Evolutionary conservation across 2,797 vertebrate species (phyloP).

Genomic region (Oceanodroma leucorhoa): DNA sequence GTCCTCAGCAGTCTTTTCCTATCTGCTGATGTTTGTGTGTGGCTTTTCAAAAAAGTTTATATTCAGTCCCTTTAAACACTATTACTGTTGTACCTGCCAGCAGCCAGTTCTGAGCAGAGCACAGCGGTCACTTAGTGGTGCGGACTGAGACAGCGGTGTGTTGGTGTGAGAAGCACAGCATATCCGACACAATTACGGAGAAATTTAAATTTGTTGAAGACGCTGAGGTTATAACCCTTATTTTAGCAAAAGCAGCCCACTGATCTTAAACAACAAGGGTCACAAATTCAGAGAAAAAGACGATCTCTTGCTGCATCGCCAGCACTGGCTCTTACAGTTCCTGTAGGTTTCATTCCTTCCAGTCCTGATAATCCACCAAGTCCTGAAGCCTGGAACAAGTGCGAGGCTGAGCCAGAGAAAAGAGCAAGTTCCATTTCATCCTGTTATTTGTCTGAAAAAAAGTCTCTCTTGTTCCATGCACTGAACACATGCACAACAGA

Average conservation of each 20-base stretch:
- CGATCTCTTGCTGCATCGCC: not conserved
- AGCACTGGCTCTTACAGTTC: not conserved
- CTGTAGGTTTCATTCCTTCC: not conserved
- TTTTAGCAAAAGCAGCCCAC: not conserved
- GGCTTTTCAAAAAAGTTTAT: not conserved
- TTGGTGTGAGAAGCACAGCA: not conserved
- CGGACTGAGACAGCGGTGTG: rapidly evolving
- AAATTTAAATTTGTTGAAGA: not conserved
- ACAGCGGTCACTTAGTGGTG: not conserved
- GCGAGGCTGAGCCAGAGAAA: not conserved
- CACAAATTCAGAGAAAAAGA: not conserved
- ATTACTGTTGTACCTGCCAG: rapidly evolving
- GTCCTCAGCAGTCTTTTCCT: not conserved
- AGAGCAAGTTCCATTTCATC: not conserved
- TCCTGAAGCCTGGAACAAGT: not conserved
- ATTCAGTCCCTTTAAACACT: too few relatives aligned
- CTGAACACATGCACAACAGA: not conserved
- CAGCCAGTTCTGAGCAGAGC: not conserved
- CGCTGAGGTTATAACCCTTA: not conserved
- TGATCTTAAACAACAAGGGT: not conserved
- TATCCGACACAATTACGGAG: not conserved
- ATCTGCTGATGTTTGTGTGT: not conserved
- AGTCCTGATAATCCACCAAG: not conserved
- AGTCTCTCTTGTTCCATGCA: not conserved
- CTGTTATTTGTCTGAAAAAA: not conserved